Conservation (phyloP, 2,113 vertebrate species). For the Urocynchramus pylzowi region DNA sequence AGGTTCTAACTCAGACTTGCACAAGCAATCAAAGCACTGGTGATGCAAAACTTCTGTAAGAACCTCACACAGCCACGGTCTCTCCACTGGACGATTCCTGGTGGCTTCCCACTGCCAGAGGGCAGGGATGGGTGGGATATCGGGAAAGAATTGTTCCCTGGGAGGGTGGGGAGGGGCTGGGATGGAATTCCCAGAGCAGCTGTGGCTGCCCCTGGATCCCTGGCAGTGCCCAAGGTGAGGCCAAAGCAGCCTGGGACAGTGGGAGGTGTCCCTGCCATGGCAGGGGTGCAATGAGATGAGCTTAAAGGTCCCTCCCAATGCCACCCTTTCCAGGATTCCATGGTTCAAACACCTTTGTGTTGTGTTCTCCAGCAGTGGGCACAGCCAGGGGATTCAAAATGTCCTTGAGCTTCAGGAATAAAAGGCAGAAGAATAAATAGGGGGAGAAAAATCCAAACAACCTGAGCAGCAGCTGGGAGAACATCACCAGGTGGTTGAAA, state of each 20-base stretch:
- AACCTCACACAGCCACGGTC: fast-evolving
- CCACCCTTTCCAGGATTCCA: background rate
- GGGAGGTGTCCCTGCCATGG: background rate
- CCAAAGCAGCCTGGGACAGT: background rate
- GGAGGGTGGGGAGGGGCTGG: background rate
- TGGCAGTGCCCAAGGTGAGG: background rate
- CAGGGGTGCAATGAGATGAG: fast-evolving
- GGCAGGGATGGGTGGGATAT: fast-evolving
- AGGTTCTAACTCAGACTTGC: background rate
- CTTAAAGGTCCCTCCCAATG: background rate
- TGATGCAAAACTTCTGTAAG: background rate
- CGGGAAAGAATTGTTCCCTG: background rate
- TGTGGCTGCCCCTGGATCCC: background rate
- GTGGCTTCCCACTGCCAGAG: background rate
- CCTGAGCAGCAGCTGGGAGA: background rate
- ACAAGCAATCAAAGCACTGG: background rate
- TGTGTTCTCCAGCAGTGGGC: background rate
- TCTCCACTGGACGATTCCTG: background rate
- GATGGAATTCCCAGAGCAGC: background rate
- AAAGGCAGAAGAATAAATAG: background rate
- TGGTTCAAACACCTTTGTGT: background rate
- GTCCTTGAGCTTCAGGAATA: background rate
- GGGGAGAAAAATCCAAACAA: fast-evolving
- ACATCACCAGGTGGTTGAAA: background rate
- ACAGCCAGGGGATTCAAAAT: background rate